phyloP scores from a whole-genome alignment of 2,797 vertebrate species.

The Characodon lateralis region DNA sequence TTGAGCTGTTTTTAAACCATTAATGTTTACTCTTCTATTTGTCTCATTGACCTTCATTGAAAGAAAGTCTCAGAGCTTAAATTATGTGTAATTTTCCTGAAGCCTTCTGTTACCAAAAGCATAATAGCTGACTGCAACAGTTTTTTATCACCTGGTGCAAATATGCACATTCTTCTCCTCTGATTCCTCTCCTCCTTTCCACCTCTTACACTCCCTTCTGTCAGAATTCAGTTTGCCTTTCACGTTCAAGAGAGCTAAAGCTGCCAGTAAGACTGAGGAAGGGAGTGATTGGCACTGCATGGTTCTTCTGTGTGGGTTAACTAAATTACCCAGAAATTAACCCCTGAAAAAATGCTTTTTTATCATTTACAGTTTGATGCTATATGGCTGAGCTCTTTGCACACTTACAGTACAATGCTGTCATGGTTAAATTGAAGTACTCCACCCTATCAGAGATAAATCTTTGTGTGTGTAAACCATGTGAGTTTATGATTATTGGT shows the following conservation, averaged over 20 bases:
- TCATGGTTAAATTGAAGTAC: neutral
- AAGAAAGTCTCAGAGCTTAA: slow-evolving; percentile 59
- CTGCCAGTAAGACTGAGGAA: slow-evolving; percentile 19
- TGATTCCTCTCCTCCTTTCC: slow-evolving; percentile 41
- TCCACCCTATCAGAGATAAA: neutral
- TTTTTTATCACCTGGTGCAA: slow-evolving; percentile 61
- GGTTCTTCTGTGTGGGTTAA: slow-evolving; percentile 49
- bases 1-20: slow-evolving; percentile 17
- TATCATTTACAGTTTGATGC: slow-evolving; percentile 36
- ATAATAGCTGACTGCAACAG: slow-evolving; percentile 53
- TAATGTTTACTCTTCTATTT: slow-evolving; percentile 5
- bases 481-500: neutral
- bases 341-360: slow-evolving; percentile 41
- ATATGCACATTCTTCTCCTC: slow-evolving; percentile 62
- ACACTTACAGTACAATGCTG: neutral
- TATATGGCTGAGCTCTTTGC: slow-evolving; percentile 31
- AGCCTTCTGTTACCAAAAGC: slow-evolving; percentile 46
- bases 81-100: slow-evolving; percentile 57
- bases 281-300: slow-evolving; percentile 36
- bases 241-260: slow-evolving; percentile 9
- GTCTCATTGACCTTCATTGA: slow-evolving; percentile 10
- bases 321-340: slow-evolving; percentile 53
- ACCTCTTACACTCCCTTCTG: slow-evolving; percentile 34
- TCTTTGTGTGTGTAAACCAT: neutral
- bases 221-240: slow-evolving; percentile 15